Base-by-base conservation (phyloP, 1,140 invertebrate genomes). In the Tribolium castaneum region DNA sequence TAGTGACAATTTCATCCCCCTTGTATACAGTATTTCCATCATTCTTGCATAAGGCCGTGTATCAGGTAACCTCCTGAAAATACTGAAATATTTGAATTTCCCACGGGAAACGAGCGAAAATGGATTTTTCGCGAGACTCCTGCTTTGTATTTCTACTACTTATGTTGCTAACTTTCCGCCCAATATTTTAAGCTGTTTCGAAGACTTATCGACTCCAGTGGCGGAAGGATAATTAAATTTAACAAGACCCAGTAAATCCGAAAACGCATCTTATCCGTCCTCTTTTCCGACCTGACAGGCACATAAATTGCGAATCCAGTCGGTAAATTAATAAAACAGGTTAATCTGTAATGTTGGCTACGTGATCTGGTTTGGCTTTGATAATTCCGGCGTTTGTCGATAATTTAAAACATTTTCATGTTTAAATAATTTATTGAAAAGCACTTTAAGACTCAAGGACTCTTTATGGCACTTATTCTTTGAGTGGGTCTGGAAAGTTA, bases 401-500 rank as follows among this genome's bases (percentile, higher is more conserved):
- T 79, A 81, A 81, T 82, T 81, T 83, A 83, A 77, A 82, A 81
- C 80, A 80, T 80, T 82, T 82, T 79, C 76, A 51, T 75, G 82
- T 83, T 81, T 80, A 81, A 83, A 82, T 83, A 83, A 83, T 82
- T 83, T 82, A 83, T 83, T 80, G 82, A 77, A 82, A 83, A 83
- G 81, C 82, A 83, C 82, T 83, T 83, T 82, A 79, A 82, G 81
- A 83, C 78, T 82, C 76, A 78, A 82, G 79, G 78, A 80, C 82
- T 79, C 79, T 83, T 83, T 82, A 82, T 80, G 81, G 81, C 72
- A 80, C 81, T 82, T 82, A 82, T 78, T 80, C 75, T 62, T 78
- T 59, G 73, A 80, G 81, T 78, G 79, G 79, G 73, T 75, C 71
- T 73, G 54, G 35, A 59, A 81, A 79, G 45, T 81, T 79, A 77